phyloP scores from a whole-genome alignment of 1,140 invertebrate species.

The Eciton burchellii region DNA sequence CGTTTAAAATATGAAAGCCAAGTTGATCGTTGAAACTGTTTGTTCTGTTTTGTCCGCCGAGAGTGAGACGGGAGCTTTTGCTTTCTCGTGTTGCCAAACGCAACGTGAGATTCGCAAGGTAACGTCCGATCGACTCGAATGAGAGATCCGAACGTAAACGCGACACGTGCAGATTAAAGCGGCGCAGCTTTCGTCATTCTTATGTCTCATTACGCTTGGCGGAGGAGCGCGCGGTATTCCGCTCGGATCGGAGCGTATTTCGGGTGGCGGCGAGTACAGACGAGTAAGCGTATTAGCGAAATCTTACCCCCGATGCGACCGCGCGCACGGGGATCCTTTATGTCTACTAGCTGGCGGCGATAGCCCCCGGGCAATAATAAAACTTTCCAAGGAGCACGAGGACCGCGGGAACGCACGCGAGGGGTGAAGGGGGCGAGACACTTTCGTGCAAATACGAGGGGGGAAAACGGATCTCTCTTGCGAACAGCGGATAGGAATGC shows the following conservation, averaged over 20 bases:
- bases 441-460: constrained; percentile 57
- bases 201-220: constrained; percentile 51
- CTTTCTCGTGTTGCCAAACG: not conserved
- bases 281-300: constrained; percentile 62
- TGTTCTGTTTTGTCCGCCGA: not conserved
- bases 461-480: constrained; percentile 36
- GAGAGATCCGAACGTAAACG: constrained; percentile 4
- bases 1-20: constrained; percentile 26
- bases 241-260: constrained; percentile 45
- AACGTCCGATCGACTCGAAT: constrained; percentile 13
- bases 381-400: constrained; percentile 70
- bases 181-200: constrained; percentile 27
- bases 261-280: constrained; percentile 30
- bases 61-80: not conserved
- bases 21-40: constrained; percentile 42
- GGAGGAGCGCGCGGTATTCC: constrained; percentile 5
- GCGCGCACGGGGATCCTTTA: constrained; percentile 51
- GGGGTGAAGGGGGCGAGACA: constrained; percentile 39
- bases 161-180: constrained; percentile 23
- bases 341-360: constrained; percentile 64
- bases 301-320: constrained; percentile 37
- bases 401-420: constrained; percentile 60
- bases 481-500: constrained; percentile 15
- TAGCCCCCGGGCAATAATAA: constrained; percentile 76
- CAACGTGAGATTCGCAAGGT: not conserved